Percentiles rank a stretch among this genome's conserved stretches.
Conservation (phyloP, 2,888 invertebrate species). For the Tenthredo notha region DNA sequence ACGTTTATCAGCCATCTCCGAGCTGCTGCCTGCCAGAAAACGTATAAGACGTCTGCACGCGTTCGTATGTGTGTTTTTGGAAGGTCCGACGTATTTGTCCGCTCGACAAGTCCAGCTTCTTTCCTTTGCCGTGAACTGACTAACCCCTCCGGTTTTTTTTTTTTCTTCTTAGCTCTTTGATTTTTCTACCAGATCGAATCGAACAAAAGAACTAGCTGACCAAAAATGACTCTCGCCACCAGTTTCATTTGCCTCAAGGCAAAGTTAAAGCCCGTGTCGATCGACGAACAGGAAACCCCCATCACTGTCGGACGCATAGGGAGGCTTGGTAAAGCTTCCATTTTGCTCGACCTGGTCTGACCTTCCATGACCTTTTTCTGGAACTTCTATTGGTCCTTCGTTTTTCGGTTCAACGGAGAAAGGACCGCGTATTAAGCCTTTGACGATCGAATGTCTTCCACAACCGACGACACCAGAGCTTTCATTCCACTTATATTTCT, state of each 20-base stretch:
- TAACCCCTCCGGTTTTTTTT: conserved; percentile 15
- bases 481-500: background rate
- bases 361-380: conserved; percentile 29
- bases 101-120: conserved; percentile 29
- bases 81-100: conserved; percentile 40
- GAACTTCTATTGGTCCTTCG: conserved; percentile 26
- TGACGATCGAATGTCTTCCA: conserved; percentile 22
- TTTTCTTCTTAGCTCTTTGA: conserved; percentile 3
- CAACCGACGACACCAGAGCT: background rate
- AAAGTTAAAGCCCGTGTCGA: conserved; percentile 29
- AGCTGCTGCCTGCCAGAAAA: conserved; percentile 1
- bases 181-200: conserved; percentile 34
- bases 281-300: conserved; percentile 41
- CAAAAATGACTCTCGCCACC: conserved; percentile 35
- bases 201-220: conserved; percentile 32
- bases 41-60: background rate
- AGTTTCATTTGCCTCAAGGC: conserved; percentile 47
- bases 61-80: conserved; percentile 30
- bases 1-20: conserved; percentile 48
- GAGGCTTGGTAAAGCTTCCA: background rate
- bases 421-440: conserved; percentile 20
- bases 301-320: conserved; percentile 38
- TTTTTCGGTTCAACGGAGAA: conserved; percentile 21
- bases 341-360: conserved; percentile 18
- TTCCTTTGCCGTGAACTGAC: background rate